Evolutionary conservation across 2,888 invertebrate species (phyloP).

Genomic region (Drosophila austrosaltans): DNA sequence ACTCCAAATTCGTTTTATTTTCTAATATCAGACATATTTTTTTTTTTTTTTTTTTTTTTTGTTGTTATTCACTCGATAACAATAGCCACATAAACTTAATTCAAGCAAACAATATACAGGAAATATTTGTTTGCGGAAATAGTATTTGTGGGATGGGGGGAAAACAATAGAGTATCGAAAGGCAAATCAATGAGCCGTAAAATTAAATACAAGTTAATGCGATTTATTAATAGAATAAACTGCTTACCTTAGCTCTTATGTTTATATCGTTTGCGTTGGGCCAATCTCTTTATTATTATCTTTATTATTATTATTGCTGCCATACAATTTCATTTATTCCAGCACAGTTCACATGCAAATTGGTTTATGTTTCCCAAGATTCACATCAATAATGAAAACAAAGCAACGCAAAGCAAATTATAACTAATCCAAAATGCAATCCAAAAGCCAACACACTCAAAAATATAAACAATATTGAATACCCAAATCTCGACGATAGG

Average conservation of each 20-base stretch:
- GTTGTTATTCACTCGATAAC: background rate
- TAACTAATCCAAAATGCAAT: background rate
- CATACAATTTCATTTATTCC: conserved; percentile 16
- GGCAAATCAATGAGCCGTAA: conserved; percentile 10
- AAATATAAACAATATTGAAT: background rate
- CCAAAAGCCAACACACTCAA: background rate
- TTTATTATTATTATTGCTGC: conserved; percentile 4
- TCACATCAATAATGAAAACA: background rate
- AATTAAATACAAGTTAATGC: conserved; percentile 32
- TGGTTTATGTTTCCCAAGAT: conserved; percentile 6
- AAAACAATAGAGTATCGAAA: background rate
- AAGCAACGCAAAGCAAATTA: background rate
- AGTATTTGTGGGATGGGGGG: background rate
- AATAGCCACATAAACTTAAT: background rate
- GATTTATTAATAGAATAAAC: conserved; percentile 21
- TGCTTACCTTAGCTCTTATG: conserved; percentile 33
- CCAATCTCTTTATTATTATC: background rate
- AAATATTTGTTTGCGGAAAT: background rate
- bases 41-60: no score
- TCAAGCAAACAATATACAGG: conserved; percentile 3
- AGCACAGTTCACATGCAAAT: conserved; percentile 8
- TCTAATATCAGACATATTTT: no score
- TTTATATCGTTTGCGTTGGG: background rate
- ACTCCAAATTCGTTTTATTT: no score
- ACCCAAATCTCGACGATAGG: background rate